Evolutionary conservation across 2,797 vertebrate genomes (phyloP).

Genomic region (Enteromius radiatus): DNA sequence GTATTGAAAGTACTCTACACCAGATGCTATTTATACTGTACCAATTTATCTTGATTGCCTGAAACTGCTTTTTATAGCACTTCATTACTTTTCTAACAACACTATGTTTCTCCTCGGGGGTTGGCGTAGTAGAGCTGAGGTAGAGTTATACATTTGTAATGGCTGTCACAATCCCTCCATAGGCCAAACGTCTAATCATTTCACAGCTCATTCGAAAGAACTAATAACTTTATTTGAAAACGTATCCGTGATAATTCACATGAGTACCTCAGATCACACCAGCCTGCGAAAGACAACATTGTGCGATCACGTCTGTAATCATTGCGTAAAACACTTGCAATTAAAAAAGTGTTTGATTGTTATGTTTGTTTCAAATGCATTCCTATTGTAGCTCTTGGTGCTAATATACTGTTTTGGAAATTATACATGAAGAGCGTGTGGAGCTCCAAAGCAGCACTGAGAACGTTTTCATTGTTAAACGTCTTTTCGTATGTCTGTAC

Average conservation of each 20-base stretch:
- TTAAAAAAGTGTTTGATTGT: constrained; percentile 64
- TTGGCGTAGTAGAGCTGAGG: constrained; percentile 15
- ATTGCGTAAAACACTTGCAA: constrained; percentile 45
- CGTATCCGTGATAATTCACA: constrained; percentile 6
- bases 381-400: constrained; percentile 26
- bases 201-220: constrained; percentile 32
- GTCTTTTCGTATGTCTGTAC: constrained; percentile 36
- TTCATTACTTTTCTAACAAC: constrained; percentile 43
- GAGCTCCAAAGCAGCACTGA: constrained; percentile 67
- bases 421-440: constrained; percentile 49
- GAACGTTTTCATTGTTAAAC: constrained; percentile 44
- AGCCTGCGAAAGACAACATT: constrained; percentile 17
- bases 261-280: constrained; percentile 14
- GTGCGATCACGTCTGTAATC: constrained; percentile 50
- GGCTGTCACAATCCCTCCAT: not conserved
- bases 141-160: constrained; percentile 2
- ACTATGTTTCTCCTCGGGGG: constrained; percentile 22
- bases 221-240: constrained; percentile 36
- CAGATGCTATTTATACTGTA: constrained; percentile 54
- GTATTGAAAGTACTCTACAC: constrained; percentile 47
- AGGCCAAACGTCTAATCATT: not conserved
- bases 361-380: constrained; percentile 43
- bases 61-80: constrained; percentile 49
- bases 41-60: constrained; percentile 50
- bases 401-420: constrained; percentile 38